Evolutionary conservation across 2,888 invertebrate genomes (phyloP).

Genomic region (Heliconius sara): DNA sequence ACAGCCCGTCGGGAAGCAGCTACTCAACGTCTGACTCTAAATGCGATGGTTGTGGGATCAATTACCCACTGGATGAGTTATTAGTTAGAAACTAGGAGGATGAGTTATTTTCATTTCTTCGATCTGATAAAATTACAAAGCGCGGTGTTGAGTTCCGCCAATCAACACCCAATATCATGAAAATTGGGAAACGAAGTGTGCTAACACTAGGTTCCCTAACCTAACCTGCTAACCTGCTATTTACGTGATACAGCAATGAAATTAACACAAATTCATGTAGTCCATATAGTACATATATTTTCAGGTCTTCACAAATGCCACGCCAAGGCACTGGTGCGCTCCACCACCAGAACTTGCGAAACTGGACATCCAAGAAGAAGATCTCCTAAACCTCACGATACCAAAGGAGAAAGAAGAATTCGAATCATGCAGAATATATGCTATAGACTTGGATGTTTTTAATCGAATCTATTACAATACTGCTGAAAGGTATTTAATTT

Average conservation of each 20-base stretch:
- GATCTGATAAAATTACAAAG: not conserved
- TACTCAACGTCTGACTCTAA: too few relatives aligned
- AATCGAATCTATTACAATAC: slow-evolving; percentile 61
- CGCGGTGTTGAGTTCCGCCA: not conserved
- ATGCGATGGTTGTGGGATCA: too few relatives aligned
- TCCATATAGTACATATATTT: slow-evolving; percentile 41
- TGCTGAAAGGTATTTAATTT: slow-evolving; percentile 8
- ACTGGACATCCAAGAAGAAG: slow-evolving; percentile 73
- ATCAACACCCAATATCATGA: not conserved
- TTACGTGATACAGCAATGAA: not conserved
- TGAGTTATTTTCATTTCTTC: too few relatives aligned
- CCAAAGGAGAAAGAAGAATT: slow-evolving; percentile 76
- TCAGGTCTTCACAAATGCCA: slow-evolving; percentile 88
- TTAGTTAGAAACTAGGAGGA: too few relatives aligned
- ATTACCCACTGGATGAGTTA: too few relatives aligned
- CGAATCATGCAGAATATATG: slow-evolving; percentile 81
- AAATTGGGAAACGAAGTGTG: not conserved
- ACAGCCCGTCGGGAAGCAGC: too few relatives aligned
- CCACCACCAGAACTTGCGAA: slow-evolving; percentile 81
- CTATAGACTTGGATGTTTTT: slow-evolving; percentile 70
- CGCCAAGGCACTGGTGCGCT: slow-evolving; percentile 87
- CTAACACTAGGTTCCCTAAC: too few relatives aligned
- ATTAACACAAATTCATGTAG: not conserved
- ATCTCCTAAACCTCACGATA: slow-evolving; percentile 80
- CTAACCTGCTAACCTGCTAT: too few relatives aligned